Evolutionary conservation across 2,888 invertebrate species (phyloP).

Genomic region (Deilephila porcellus): DNA sequence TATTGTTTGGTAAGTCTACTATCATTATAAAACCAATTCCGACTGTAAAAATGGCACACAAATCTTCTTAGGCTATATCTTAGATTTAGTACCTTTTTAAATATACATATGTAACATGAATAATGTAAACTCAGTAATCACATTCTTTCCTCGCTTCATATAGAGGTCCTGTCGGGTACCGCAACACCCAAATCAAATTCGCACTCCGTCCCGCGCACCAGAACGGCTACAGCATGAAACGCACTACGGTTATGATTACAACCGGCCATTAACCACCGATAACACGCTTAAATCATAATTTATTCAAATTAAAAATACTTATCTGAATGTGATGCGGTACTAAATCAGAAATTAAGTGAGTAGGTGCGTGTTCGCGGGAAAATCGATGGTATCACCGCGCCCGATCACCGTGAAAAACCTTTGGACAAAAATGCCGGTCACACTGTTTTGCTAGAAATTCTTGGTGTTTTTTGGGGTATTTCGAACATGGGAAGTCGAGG

Average conservation of each 20-base stretch:
- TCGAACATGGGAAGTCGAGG: too few relatives aligned
- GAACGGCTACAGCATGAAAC: conserved; percentile 58
- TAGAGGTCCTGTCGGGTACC: not conserved
- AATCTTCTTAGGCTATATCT: too few relatives aligned
- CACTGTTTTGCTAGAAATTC: not conserved
- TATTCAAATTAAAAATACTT: conserved; percentile 86
- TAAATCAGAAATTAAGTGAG: conserved; percentile 83
- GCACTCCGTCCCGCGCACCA: conserved; percentile 23
- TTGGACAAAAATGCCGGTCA: conserved; percentile 24
- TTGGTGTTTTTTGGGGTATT: too few relatives aligned
- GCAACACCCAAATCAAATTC: not conserved
- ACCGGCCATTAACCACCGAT: conserved; percentile 73
- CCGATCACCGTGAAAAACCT: conserved; percentile 80
- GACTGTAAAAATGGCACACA: too few relatives aligned
- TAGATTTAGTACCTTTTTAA: too few relatives aligned
- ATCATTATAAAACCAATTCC: too few relatives aligned
- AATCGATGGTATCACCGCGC: conserved; percentile 71
- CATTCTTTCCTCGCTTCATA: too few relatives aligned
- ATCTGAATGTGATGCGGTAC: conserved; percentile 84
- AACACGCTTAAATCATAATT: conserved; percentile 82
- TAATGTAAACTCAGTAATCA: too few relatives aligned
- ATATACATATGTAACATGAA: too few relatives aligned
- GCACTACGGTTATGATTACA: conserved; percentile 72
- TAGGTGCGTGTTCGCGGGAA: conserved; percentile 72
- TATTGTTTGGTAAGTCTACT: too few relatives aligned